phyloP scores from a whole-genome alignment of 2,797 vertebrate genomes.

The Corythornis leucogaster region DNA sequence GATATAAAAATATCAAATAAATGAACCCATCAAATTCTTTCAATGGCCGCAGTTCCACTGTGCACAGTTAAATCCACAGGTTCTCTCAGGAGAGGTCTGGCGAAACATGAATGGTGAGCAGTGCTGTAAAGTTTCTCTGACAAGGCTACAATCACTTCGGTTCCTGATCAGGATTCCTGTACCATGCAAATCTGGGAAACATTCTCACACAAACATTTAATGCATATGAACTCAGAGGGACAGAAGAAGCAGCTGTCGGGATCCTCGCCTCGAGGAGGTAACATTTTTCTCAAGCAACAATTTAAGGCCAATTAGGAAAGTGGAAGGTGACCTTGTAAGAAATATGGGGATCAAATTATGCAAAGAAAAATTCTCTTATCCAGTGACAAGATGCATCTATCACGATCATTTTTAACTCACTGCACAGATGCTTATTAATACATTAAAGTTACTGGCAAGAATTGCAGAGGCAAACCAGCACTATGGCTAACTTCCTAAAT shows the following conservation, averaged over 20 bases:
- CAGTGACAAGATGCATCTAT: not conserved
- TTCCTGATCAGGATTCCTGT: conserved; percentile 35
- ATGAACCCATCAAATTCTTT: conserved; percentile 33
- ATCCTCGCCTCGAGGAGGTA: conserved; percentile 2
- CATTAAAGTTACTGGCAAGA: not conserved
- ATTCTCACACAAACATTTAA: conserved; percentile 47
- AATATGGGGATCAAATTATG: not conserved
- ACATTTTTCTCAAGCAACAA: conserved; percentile 5
- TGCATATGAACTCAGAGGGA: conserved; percentile 33
- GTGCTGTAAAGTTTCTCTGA: conserved; percentile 77
- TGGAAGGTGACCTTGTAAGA: conserved; percentile 29
- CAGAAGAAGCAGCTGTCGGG: conserved; percentile 14
- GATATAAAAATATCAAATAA: conserved; percentile 33
- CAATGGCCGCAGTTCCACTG: conserved; percentile 46
- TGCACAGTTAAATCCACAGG: conserved; percentile 84
- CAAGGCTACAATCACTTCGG: conserved; percentile 46
- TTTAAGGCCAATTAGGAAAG: conserved; percentile 38
- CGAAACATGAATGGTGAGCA: conserved; percentile 81
- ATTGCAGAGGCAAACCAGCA: conserved; percentile 19
- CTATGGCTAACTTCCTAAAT: not conserved
- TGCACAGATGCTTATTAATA: not conserved
- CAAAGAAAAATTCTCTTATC: not conserved
- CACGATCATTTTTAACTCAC: not conserved
- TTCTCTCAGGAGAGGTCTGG: conserved; percentile 73
- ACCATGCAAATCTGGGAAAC: conserved; percentile 46